A percentile compares a stretch with the other conserved stretches of the same genome.
Conservation (phyloP, 2,888 invertebrate species). For the Watsonalla binaria region DNA sequence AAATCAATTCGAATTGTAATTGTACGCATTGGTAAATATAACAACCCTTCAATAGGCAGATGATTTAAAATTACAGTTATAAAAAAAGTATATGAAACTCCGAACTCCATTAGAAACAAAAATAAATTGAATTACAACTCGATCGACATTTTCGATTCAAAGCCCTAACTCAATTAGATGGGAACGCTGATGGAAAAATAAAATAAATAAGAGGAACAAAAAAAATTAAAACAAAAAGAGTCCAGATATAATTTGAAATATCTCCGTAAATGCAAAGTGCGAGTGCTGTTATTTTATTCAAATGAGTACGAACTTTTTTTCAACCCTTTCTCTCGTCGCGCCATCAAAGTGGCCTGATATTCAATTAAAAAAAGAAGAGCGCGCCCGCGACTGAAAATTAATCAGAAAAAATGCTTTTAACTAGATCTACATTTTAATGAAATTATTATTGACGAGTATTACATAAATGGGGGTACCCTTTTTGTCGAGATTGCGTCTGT, state of each 20-base stretch:
- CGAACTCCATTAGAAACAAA: constrained; percentile 78
- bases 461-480: constrained; percentile 62
- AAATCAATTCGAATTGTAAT: constrained; percentile 23
- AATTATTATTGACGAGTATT: constrained; percentile 79
- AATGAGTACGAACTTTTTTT: constrained; percentile 77
- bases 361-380: constrained; percentile 78
- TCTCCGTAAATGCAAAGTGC: constrained; percentile 79
- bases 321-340: constrained; percentile 73
- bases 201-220: constrained; percentile 75
- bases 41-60: constrained; percentile 57
- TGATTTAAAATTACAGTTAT: constrained; percentile 68
- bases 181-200: constrained; percentile 77
- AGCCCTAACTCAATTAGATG: constrained; percentile 78
- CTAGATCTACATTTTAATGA: constrained; percentile 80
- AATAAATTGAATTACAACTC: constrained; percentile 78
- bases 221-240: constrained; percentile 75
- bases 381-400: constrained; percentile 76
- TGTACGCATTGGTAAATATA: constrained; percentile 38
- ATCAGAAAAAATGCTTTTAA: constrained; percentile 80
- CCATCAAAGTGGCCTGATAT: constrained; percentile 79
- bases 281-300: constrained; percentile 80
- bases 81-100: constrained; percentile 59
- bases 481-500: constrained; percentile 59
- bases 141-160: constrained; percentile 78
- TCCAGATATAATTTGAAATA: constrained; percentile 79